phyloP scores from a whole-genome alignment of 2,113 vertebrate genomes.

The Sciurus niger region DNA sequence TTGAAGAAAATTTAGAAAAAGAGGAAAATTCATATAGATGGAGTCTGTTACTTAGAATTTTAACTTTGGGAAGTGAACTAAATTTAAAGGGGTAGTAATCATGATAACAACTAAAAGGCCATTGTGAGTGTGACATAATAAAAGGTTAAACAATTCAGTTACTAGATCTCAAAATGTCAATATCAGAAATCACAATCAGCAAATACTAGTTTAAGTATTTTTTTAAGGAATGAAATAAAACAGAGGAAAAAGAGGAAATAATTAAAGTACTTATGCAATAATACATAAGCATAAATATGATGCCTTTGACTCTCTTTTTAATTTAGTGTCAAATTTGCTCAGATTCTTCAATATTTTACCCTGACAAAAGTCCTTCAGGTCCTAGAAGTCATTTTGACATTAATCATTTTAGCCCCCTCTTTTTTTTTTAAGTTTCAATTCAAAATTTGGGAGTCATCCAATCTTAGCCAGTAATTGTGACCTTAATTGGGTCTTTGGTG shows the following conservation, averaged over 20 bases:
- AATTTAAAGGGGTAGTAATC: constrained; percentile 40
- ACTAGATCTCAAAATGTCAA: neutral
- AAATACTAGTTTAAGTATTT: constrained; percentile 16
- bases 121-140: neutral
- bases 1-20: constrained; percentile 67
- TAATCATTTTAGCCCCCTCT: neutral
- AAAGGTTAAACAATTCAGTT: accelerated
- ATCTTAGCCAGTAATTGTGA: constrained; percentile 53
- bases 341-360: neutral
- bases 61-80: constrained; percentile 67
- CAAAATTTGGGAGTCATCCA: constrained; percentile 61
- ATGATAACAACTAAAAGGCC: neutral
- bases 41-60: constrained; percentile 21
- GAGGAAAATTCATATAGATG: constrained; percentile 24
- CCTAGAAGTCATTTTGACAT: neutral
- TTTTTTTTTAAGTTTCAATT: neutral
- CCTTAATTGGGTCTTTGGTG: constrained; percentile 66
- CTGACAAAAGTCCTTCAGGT: neutral
- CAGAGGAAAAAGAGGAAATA: neutral
- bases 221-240: neutral
- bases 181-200: neutral
- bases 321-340: neutral
- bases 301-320: neutral
- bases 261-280: neutral
- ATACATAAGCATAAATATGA: neutral